Evolutionary conservation across 2,113 vertebrate species (phyloP).

Genomic region (Nansenia antarctica): DNA sequence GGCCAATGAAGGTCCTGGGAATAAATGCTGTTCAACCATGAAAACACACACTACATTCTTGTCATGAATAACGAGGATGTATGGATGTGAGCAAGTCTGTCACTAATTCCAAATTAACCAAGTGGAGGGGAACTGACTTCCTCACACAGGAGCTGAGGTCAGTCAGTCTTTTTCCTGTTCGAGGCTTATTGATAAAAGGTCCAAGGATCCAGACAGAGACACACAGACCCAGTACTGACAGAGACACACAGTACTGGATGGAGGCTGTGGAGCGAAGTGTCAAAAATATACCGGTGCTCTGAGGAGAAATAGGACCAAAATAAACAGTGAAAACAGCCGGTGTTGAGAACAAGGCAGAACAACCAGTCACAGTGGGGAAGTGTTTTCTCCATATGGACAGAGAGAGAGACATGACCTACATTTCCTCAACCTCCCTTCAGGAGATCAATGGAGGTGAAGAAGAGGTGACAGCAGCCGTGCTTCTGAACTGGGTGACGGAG

Average conservation of each 20-base stretch:
- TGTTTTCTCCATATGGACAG: too few species aligned
- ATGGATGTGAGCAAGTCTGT: slow-evolving; percentile 3
- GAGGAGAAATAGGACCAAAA: too few species aligned
- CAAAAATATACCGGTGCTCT: too few species aligned
- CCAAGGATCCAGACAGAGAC: background rate
- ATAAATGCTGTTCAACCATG: slow-evolving; percentile 15
- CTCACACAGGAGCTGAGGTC: background rate
- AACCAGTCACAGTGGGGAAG: too few species aligned
- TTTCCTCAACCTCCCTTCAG: too few species aligned
- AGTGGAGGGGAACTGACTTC: background rate
- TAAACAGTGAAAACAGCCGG: too few species aligned
- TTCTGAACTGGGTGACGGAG: background rate
- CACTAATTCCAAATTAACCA: slow-evolving; percentile 18
- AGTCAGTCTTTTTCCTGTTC: background rate
- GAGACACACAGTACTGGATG: background rate
- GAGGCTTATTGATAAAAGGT: background rate
- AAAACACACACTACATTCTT: background rate
- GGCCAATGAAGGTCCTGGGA: background rate
- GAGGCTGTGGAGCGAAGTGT: too few species aligned
- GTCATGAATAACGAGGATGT: slow-evolving; percentile 11
- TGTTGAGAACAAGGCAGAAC: too few species aligned
- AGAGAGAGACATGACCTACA: too few species aligned
- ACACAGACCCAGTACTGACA: too few species aligned
- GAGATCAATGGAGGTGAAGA: slow-evolving; percentile 21
- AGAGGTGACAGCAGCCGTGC: slow-evolving; percentile 19